Evolutionary conservation across 2,888 invertebrate genomes (phyloP), one percentile per base, ranked within the genome.

Genomic region (Pyralis farinalis): DNA sequence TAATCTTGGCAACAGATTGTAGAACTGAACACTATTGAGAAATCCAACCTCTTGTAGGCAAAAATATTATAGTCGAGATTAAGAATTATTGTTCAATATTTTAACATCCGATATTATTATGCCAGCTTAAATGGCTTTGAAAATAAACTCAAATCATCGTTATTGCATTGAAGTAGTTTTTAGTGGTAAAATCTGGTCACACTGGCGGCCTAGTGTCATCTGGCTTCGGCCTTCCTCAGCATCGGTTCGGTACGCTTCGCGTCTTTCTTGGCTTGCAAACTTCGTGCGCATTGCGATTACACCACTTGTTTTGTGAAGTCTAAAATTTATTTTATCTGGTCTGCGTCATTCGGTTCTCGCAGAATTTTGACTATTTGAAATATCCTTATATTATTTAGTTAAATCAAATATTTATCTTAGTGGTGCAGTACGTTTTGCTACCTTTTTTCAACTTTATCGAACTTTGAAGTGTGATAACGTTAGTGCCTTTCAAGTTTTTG

Each of bases 401-500:
- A 7, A 34, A 28, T 25, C 1, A 16, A 33, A 22, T 27, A 1
- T 7, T 33, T 11, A 22, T 8, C 27, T 16, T 25, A 12, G 16
- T 30, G 33, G 8, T 16, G 16, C 22, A 30, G 16, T 20, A 8
- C 34, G 31, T 32, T 35, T 40, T 25, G 31, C 11, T 27, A 29
- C 25, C 11, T 34, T 20, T 25, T 9, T 8, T 12, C 1, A 25
- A 28, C 11, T 40, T 37, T 33, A 34, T 31, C 6, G 22, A 44
- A 45, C 43, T 48, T 44, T 44, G 46, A 49, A 51, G 51, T 55
- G 62, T 62, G 61, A 58, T 62, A 55, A 53, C 54, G 51, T 66
- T 53, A 58, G 72, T 78, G 72, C 70, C 66, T 73, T 39, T 71
- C 52, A 71, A 80, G 77, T 79, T 81, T 77, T 73, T 71, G 61